Percentiles rank a stretch among this genome's conserved stretches.
Conservation (phyloP, 2,888 invertebrate species). For the Tipula unca region DNA sequence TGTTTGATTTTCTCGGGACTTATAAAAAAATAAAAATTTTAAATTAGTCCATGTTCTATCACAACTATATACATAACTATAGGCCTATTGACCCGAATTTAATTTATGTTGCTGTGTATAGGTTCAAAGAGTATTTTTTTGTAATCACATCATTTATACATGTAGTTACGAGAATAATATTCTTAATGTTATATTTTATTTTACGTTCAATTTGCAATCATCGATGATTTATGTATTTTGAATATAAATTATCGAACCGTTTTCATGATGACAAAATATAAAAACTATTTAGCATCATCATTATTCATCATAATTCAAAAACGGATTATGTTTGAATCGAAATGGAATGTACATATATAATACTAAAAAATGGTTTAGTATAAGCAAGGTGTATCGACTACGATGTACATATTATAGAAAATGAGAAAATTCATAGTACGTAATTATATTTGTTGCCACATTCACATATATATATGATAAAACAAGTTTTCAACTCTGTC, state of each 20-base stretch:
- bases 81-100: neutral
- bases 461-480: neutral
- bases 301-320: neutral
- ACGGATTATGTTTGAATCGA: neutral
- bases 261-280: neutral
- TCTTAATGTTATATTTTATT: neutral
- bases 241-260: neutral
- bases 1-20: neutral
- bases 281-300: neutral
- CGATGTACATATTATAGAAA: neutral
- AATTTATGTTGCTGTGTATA: neutral
- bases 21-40: neutral
- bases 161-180: neutral
- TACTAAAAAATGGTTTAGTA: neutral
- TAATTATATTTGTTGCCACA: neutral
- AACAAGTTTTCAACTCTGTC: neutral
- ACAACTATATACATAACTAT: neutral
- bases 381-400: neutral
- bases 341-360: too few species aligned
- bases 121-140: neutral
- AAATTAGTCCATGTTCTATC: neutral
- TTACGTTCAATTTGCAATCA: neutral
- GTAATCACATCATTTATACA: neutral
- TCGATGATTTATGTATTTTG: neutral
- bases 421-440: neutral